Evolutionary conservation across 37 sponge, comb jelly and placozoan species (phyloP).

Genomic region (Haliclona indistincta): DNA sequence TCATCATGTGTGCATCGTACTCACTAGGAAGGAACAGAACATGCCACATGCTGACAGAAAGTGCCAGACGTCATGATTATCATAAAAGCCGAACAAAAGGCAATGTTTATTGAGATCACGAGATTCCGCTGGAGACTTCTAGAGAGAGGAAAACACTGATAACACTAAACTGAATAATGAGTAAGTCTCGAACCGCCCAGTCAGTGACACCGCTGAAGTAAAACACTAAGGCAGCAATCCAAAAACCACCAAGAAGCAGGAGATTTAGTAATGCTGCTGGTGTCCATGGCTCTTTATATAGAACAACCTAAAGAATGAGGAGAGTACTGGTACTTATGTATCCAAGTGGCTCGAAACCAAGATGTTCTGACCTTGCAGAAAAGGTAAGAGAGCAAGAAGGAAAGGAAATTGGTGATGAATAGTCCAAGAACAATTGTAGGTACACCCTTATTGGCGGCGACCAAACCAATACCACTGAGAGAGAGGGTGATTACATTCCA

Average conservation of each 20-base stretch:
- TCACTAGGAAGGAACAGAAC: conserved; percentile 91
- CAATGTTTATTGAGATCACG: conserved; percentile 71
- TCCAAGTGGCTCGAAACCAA: not conserved
- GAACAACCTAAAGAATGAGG: not conserved
- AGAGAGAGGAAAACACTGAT: too few species aligned
- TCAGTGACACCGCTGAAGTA: conserved; percentile 54
- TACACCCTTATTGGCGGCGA: not conserved
- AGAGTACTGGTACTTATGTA: not conserved
- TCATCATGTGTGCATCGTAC: conserved; percentile 21
- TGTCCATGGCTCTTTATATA: conserved; percentile 39
- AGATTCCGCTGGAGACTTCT: conserved; percentile 76
- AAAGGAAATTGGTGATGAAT: not conserved
- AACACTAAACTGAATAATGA: too few species aligned
- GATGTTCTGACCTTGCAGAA: not conserved
- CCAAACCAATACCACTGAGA: not conserved
- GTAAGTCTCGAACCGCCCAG: too few species aligned
- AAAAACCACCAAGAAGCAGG: conserved; percentile 4
- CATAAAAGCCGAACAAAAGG: conserved; percentile 81
- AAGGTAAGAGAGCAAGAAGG: not conserved
- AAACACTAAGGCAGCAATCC: conserved; percentile 67
- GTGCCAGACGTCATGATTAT: conserved; percentile 98
- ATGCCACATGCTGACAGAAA: conserved; percentile 91
- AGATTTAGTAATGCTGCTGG: conserved; percentile 10
- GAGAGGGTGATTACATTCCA: not conserved
- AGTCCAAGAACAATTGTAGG: conserved; percentile 6